Evolutionary conservation across 92 coral and sea anemone genomes (phyloP), one percentile per base, ranked within the genome.

Genomic region (Parazoanthus swiftii): DNA sequence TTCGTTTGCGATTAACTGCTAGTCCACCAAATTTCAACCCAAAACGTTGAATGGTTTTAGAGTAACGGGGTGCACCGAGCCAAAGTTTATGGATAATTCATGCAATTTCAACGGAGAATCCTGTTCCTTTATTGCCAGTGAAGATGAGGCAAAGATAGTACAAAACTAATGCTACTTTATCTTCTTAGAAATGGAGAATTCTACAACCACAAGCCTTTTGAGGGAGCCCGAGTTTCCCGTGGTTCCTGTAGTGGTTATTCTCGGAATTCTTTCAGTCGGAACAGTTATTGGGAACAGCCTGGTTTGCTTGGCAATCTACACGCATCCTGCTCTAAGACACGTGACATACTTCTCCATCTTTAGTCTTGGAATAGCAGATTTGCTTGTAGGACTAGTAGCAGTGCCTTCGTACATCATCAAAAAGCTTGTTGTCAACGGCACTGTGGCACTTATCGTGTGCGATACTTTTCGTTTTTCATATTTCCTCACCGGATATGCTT

Each of bases 361-460:
- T 82, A 95, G 98, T 86, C 92, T 95, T 33, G 99, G 95, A 25
- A 76, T 93, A 15, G 99, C 98, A 16, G 99, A 97, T 79, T 86
- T 95, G 15, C 70, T 97, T 79, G 98, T 94, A 21, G 99, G 99
- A 4, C 74, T 93, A 23, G 85, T 95, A 10, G 99, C 99, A 26
- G 92, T 97, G 95, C 99, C 99, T 1, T 93, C 98, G 21, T 97
- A 97, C 83, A 94, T 97, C 63, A 88, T 94, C 6, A 97, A 95
- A 88, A 97, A 97, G 89, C 91, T 91, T 89, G 91, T 97, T 59
- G 72, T 70, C 75, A 84, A 89, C 15, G 95, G 88, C 20, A 66
- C 94, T 11, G 85, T 86, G 65, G 75, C 88, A 54, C 72, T 88
- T 8, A 46, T 91, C 70, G 88, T 91, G 16, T 94, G 95, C 43